phyloP scores from a whole-genome alignment of 2,888 invertebrate genomes.

The Poecilobothrus nobilitatus region DNA sequence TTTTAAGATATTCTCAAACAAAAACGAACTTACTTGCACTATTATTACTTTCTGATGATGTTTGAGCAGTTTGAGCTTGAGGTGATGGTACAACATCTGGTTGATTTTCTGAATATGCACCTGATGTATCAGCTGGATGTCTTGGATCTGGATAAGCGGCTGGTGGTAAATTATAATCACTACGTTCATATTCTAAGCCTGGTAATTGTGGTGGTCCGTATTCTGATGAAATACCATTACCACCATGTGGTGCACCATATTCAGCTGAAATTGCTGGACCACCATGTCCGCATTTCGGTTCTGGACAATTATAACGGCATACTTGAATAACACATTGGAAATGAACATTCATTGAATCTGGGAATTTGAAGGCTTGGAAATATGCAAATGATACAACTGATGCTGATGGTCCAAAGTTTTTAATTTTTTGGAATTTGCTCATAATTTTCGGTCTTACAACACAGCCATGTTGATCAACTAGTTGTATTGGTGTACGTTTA shows the following conservation, averaged over 20 bases:
- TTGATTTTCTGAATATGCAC: constrained; percentile 74
- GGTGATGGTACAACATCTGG: constrained; percentile 73
- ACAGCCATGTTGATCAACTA: constrained; percentile 89
- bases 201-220: constrained; percentile 46
- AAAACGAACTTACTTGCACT: constrained; percentile 44
- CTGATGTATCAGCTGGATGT: constrained; percentile 75
- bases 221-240: constrained; percentile 58
- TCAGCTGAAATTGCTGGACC: constrained; percentile 54
- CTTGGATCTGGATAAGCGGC: constrained; percentile 81
- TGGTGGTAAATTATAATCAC: constrained; percentile 69
- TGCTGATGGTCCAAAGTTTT: constrained; percentile 90
- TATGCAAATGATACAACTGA: constrained; percentile 91
- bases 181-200: constrained; percentile 37
- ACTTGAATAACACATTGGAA: constrained; percentile 96
- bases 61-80: constrained; percentile 64
- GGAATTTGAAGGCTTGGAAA: constrained; percentile 96
- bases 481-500: constrained; percentile 83
- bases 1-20: neutral
- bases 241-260: constrained; percentile 51
- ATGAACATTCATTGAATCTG: constrained; percentile 94
- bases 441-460: constrained; percentile 90
- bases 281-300: constrained; percentile 73
- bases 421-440: constrained; percentile 92
- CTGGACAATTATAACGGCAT: constrained; percentile 86
- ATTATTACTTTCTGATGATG: constrained; percentile 54